Evolutionary conservation across 1,140 invertebrate species (phyloP), one percentile per base, ranked within the genome.

Genomic region (Drosophila bipectinata): DNA sequence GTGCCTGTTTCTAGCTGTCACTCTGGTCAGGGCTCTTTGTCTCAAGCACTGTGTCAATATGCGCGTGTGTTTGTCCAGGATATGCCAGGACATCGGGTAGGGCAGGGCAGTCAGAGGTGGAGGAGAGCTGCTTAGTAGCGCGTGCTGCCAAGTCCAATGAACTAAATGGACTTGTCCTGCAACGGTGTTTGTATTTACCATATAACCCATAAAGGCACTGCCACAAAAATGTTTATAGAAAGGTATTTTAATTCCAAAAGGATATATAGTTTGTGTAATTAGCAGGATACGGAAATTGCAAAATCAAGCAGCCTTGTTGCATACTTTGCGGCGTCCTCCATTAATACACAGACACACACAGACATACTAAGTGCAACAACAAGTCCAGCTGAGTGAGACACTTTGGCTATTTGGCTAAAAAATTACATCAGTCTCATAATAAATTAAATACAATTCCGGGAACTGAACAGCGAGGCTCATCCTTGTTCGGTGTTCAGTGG

Each of bases 361-460:
- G 34, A 71, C 41, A 41, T 24, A 32, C 14, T 34, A 4, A 8
- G 6, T 44, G 41, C 41, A 14, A 8, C 41, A 44, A 44, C 4
- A 8, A 32, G 15, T 45, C 44, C 21, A 21, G 15, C 7, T 45
- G 12, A 49, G 44, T 15, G 32, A 37, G 64, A 48, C 39, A 54
- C 49, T 84, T 81, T 81, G 73, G 73, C 63, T 88, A 87, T 88
- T 87, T 88, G 75, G 75, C 79, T 55, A 79, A 87, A 85, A 82
- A 75, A 79, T 87, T 87, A 87, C 83, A 88, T 88, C 83, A 87
- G 54, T 56, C 63, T 76, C 49, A 60, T 79, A 82, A 88, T 82
- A 88, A 88, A 88, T 83, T 87, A 82, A 87, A 83, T 88, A 88
- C 66, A 60, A 81, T 81, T 87, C 81, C 73, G 64, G 69, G 82